Base-by-base conservation (phyloP, 2,888 invertebrate species). In the Encarsia formosa region DNA sequence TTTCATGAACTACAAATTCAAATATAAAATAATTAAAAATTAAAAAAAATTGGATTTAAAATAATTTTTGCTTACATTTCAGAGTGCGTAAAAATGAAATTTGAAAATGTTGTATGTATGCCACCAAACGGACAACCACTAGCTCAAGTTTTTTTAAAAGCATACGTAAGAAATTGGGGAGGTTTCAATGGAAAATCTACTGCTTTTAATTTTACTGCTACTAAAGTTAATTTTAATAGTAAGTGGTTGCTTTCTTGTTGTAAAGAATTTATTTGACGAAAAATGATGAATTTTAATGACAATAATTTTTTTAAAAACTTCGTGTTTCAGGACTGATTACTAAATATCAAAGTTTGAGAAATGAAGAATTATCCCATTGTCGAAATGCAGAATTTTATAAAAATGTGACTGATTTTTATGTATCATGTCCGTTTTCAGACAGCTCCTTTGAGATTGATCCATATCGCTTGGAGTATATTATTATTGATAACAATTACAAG, bases 191-290 rank as follows among this genome's bases (percentile, higher is more conserved):
- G 38, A 18, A 65, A 59, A 59, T 16, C 59, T 4, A 70, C 70
- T 8, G 69, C 71, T 6, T 71, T 72, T 22, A 72, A 72, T 59
- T 61, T 72, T 23, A 65, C 70, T 5, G 48, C 70, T 37, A 60
- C 55, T 31, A 57, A 69, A 40, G 38, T 63, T 13, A 63, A 61
- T 54, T 67, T 72, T 57, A 49, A 57, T 24, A 64, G 72, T 71
- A 58, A 66, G 65, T 58, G 31, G 4, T 13, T 32, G 16, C n/a
- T n/a, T n/a, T n/a, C n/a, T n/a, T n/a, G n/a, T n/a, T n/a, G n/a
- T n/a, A 16, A 39, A n/a, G 38, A 31, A 16, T 24, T 20, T 18
- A 22, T 19, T 38, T 19, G 18, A 8, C 4, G 18, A 23, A 38
- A 34, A 38, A 37, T n/a, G 41, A 39, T n/a, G 11, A 19, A n/a